Base-by-base conservation (phyloP, 92 coral and sea anemone genomes). In the Palythoa grandiflora region DNA sequence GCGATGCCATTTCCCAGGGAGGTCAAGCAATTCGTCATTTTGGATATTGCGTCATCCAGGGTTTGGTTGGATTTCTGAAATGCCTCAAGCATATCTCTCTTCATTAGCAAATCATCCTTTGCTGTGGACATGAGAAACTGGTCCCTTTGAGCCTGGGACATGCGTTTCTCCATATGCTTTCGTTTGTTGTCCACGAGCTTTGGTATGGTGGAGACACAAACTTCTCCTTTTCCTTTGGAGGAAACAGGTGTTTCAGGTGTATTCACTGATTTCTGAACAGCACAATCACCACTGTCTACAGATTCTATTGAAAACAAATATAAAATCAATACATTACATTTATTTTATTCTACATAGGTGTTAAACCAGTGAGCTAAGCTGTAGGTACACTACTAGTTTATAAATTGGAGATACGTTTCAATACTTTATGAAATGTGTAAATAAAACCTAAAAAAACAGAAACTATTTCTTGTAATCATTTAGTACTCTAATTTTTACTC, bases 151-250 rank as follows among this genome's bases (percentile, higher is more conserved):
- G 90, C 87, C 63, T 90, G 87, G n/a, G 92, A 90, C 11, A 90
- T 81, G 7, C 73, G 47, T 55, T 90, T 90, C 28, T 90, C 90
- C 90, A 71, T 86, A 55, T 90, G 92, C 55, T 74, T 86, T 16
- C 92, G 57, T 74, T 90, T 90, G 54, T 87, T 90, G 91, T 90
- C 93, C 16, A 90, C 91, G 10, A 90, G 87, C 53, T 87, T 87
- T 38, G 92, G 90, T 39, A 90, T 89, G 20, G 66, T 84, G 77
- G 92, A 84, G 52, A 76, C 80, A 61, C 63, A 10, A 35, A n/a
- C 84, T 78, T 78, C 36, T 73, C 80, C 84, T 86, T 61, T 76
- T 61, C 72, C 81, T 52, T 63, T 78, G 83, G 83, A 78, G 83
- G 68, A 51, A 60, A 78, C 83, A 15, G 83, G 83, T 72, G 77